phyloP scores from a whole-genome alignment of 2,888 invertebrate species.

The Calliopum simillimum region DNA sequence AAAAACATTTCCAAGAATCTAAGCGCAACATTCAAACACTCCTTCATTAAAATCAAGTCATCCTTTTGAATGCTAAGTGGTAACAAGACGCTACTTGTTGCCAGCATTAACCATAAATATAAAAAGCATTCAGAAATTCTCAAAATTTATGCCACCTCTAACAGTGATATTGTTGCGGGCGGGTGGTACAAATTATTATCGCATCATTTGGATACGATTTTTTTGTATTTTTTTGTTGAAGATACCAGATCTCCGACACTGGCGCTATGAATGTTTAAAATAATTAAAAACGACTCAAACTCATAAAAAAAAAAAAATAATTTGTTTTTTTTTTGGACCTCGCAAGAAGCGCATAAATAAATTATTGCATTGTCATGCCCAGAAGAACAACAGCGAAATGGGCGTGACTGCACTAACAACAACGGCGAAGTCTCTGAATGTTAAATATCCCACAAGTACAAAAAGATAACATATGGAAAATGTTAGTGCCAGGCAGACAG shows the following conservation, averaged over 20 bases:
- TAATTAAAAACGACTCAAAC: neutral
- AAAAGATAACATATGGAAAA: slow-evolving; percentile 7
- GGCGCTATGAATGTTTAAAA: slow-evolving; percentile 7
- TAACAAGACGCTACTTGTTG: slow-evolving; percentile 19
- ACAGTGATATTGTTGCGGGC: neutral
- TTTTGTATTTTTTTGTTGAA: neutral
- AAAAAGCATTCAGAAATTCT: neutral
- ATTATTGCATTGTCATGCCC: neutral
- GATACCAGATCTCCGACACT: slow-evolving; percentile 1
- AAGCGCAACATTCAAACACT: no score
- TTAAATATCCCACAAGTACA: neutral
- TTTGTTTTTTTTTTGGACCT: neutral
- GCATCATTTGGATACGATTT: slow-evolving; percentile 9
- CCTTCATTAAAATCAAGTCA: neutral
- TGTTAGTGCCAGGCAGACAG: neutral
- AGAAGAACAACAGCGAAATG: neutral
- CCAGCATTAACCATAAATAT: neutral
- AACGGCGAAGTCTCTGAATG: neutral
- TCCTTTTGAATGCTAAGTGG: slow-evolving; percentile 18
- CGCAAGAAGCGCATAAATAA: slow-evolving; percentile 16
- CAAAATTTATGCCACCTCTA: neutral
- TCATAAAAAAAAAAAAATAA: neutral
- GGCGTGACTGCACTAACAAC: slow-evolving; percentile 2
- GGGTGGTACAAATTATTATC: slow-evolving; percentile 8
- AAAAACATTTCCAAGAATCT: no score